Conservation (phyloP, 1,140 invertebrate species). For the Capitella teleta region DNA sequence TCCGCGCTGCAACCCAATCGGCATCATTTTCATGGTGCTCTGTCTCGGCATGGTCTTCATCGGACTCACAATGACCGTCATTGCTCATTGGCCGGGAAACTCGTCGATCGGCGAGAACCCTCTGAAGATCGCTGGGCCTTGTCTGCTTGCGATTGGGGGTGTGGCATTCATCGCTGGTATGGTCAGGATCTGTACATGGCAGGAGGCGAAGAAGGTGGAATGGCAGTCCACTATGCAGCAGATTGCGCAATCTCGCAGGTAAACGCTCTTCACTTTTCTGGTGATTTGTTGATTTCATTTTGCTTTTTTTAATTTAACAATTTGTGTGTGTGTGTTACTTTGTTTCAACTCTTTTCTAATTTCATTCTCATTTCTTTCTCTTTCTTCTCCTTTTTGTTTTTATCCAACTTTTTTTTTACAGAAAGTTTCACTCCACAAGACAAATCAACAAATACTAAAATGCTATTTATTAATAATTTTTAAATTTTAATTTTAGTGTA, state of each 20-base stretch:
- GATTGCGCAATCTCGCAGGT: background rate
- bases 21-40: conserved; percentile 10
- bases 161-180: conserved; percentile 2
- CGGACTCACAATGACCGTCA: conserved; percentile 12
- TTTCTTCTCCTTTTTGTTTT: no score
- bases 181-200: background rate
- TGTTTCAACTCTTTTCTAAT: no score
- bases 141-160: conserved; percentile 6
- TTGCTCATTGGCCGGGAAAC: conserved; percentile 13
- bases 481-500: no score
- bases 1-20: conserved; percentile 5
- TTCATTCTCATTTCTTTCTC: no score
- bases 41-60: conserved; percentile 12
- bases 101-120: conserved; percentile 7
- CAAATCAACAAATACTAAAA: no score
- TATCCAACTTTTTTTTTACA: no score
- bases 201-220: background rate
- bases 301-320: background rate
- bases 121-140: conserved; percentile 10
- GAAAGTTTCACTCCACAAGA: no score
- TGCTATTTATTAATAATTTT: no score
- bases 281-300: background rate
- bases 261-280: no score
- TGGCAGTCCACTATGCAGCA: background rate
- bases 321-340: background rate